Percentiles rank a stretch among this genome's conserved stretches.
Conservation (phyloP, 2,797 vertebrate genomes). For the Mormyrops boulengeri region DNA sequence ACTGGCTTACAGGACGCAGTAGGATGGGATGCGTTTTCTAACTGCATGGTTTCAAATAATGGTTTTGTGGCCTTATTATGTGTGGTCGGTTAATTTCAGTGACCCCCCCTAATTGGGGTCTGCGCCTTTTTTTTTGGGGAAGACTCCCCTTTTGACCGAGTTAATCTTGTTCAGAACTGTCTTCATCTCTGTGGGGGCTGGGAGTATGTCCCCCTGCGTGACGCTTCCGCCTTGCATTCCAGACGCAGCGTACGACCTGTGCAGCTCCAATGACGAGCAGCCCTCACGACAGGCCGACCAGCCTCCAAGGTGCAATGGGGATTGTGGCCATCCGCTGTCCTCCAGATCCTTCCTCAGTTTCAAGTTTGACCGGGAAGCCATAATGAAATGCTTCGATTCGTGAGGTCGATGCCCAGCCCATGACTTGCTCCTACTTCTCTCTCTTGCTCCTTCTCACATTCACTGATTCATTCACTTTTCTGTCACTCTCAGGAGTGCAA, state of each 20-base stretch:
- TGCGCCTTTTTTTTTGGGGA: not conserved
- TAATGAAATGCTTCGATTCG: conserved; percentile 89
- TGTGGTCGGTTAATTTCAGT: not conserved
- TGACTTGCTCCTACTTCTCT: not conserved
- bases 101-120: not conserved
- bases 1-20: not conserved
- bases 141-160: not conserved
- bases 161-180: not conserved
- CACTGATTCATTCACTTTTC: not conserved
- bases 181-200: not conserved
- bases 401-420: conserved; percentile 33
- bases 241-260: conserved; percentile 54
- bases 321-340: conserved; percentile 66
- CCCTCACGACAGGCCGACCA: conserved; percentile 51
- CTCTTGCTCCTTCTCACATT: not conserved
- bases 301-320: conserved; percentile 59
- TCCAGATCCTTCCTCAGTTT: conserved; percentile 88
- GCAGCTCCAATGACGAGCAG: conserved; percentile 58
- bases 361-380: conserved; percentile 86
- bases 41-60: not conserved
- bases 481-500: not conserved
- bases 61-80: not conserved
- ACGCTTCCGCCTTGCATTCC: not conserved
- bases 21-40: not conserved
- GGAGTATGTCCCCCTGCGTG: not conserved